Evolutionary conservation across 2,888 invertebrate genomes (phyloP).

Genomic region (Cyaniris semiargus): DNA sequence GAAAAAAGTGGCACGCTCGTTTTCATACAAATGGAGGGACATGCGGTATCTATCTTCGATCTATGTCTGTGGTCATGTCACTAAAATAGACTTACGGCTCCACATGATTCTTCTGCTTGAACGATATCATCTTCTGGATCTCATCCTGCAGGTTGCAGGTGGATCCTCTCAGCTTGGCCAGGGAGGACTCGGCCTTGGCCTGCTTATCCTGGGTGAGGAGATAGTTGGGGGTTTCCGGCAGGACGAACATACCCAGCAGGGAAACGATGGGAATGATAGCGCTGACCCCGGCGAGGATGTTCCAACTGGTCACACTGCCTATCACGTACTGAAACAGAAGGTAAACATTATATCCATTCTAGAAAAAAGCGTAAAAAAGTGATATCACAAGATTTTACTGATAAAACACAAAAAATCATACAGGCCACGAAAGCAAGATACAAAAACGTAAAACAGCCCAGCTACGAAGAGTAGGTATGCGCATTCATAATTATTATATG

Average conservation of each 20-base stretch:
- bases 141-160: conserved; percentile 83
- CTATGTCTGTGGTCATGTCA: too few species aligned
- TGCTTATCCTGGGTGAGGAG: conserved; percentile 81
- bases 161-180: conserved; percentile 81
- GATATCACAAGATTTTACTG: too few species aligned
- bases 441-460: too few species aligned
- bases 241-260: conserved; percentile 79
- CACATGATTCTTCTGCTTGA: conserved; percentile 83
- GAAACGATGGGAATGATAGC: conserved; percentile 81
- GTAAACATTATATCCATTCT: neutral
- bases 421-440: too few species aligned
- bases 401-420: too few species aligned
- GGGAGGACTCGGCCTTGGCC: conserved; percentile 80
- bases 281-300: conserved; percentile 82
- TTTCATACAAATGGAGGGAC: too few species aligned
- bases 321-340: conserved; percentile 76
- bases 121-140: conserved; percentile 80
- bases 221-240: conserved; percentile 88
- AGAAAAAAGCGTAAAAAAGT: too few species aligned
- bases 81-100: conserved; percentile 67
- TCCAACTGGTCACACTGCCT: conserved; percentile 83
- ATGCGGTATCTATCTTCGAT: too few species aligned
- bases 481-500: too few species aligned
- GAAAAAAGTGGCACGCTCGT: too few species aligned
- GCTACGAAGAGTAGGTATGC: too few species aligned